Base-by-base conservation (phyloP, 2,888 invertebrate genomes). In the Asteroscopus sphinx region DNA sequence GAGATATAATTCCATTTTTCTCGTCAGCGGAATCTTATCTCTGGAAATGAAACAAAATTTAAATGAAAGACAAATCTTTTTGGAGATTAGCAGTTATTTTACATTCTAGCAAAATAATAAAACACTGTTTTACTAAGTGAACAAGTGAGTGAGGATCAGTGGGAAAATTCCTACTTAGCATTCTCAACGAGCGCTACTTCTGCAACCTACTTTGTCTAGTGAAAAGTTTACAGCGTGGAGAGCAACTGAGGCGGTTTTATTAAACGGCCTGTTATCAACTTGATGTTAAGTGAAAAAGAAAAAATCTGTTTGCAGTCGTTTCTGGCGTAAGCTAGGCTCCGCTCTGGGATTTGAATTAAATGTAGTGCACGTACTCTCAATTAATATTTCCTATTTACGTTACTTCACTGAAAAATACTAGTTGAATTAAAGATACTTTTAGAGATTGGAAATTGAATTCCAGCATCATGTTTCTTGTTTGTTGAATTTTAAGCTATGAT, bases 161-260 rank as follows among this genome's bases (percentile, higher is more conserved):
- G 41, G 41, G 16, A 42, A 46, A 58, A 39, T 49, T 70, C 68
- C 68, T 72, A 73, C 76, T 87, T 81, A 80, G 65, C 76, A 83
- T 86, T 84, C 81, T 45, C 53, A 12, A n/a, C 25, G 26, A 57
- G 76, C 57, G 69, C 68, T 76, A 68, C 78, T 76, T 71, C 69
- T 59, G 60, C 68, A 79, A 77, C 78, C 80, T 76, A 84, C 80
- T 86, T 85, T 76, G 66, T 79, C 79, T 81, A 77, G 77, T 79
- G 68, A 68, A 83, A 89, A 86, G 78, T 87, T 87, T 78, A 68
- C 53, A 52, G 70, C 73, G 73, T 68, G 68, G 73, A 76, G 62
- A 65, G 72, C 69, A 36, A 65, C 69, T 59, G 70, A 64, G 68
- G 74, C 67, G 69, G 80, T 79, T 84, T 83, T 85, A 83, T 83